These are phyloP conservation scores for Sceloporus undulatus DNA, from an alignment of 2,113 vertebrate genomes.

Conservation along the genomic window DNA sequence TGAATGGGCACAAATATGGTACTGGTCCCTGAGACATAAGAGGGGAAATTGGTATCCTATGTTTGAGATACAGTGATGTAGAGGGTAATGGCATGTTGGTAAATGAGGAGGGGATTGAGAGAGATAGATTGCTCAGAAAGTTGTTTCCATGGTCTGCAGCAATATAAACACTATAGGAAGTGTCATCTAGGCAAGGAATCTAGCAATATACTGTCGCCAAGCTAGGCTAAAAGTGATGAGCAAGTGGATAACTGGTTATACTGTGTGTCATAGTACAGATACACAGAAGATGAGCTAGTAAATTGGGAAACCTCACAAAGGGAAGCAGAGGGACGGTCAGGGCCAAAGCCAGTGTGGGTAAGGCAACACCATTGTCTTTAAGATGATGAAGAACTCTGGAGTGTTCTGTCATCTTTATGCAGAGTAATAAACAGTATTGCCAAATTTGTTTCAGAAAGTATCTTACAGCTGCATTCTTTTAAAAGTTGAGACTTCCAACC, in stretches of 20 bases:
- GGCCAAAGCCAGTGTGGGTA: not conserved
- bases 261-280: not conserved
- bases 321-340: not conserved
- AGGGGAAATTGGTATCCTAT: not conserved
- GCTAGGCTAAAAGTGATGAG: not conserved
- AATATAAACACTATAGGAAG: not conserved
- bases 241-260: not conserved
- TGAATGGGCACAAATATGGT: too few species aligned
- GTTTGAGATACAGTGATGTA: not conserved
- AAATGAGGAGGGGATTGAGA: too few species aligned
- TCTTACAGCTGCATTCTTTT: not conserved
- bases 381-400: not conserved
- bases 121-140: not conserved
- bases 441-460: constrained; percentile 1
- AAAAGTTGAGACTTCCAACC: not conserved
- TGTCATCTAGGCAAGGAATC: not conserved
- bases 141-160: not conserved
- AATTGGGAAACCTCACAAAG: not conserved
- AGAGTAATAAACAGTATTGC: not conserved
- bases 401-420: not conserved
- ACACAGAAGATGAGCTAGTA: not conserved
- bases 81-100: too few species aligned
- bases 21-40: too few species aligned
- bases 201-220: not conserved
- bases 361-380: not conserved